Base-by-base conservation (phyloP, 2,113 vertebrate species). In the Poeciliopsis turrubarensis region DNA sequence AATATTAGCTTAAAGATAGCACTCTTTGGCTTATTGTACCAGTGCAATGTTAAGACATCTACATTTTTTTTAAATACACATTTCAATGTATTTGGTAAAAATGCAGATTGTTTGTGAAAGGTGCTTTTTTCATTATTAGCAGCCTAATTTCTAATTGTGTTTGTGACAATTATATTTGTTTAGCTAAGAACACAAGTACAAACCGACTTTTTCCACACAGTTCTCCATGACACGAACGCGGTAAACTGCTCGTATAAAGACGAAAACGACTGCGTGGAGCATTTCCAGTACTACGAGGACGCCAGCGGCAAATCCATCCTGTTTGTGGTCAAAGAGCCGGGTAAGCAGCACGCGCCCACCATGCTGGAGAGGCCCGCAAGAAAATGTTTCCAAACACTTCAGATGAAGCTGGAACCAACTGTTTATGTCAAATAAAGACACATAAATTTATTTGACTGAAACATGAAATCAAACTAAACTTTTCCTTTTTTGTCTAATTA, bases 161-260 rank as follows among this genome's bases (percentile, higher is more conserved):
- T 15, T 41, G 17, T 47, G 44, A 47, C 44, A 19, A 10, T n/a
- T 57, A 0, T 57, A 10, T n/a, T 57, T n/a, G 7, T 68, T 15
- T 27, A 2, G 2, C 44, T n/a, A 41, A 26, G 15, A 66, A 44
- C 15, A 44, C 1, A 1, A 15, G 15, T 10, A 57, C 4, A 30
- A 17, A 31, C 19, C 12, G 9, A 47, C 14, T 2, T 14, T 6
- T 60, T 69, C 12, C 41, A 17, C 44, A 19, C 77, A 95, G 94
- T 77, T 34, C 87, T 93, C 65, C 95, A 95, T 65, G 95, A 96
- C 63, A 97, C 96, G 63, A 94, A 99, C 1, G 97, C 96, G 0
- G 95, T 97, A 68, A 98, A 98, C 78, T 99, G 98, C 84, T 97
- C 96, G 14, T 99, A 99, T 86, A 99, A 99, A 89, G 96, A 99